Conservation (phyloP, 2,888 invertebrate species). For the Bembecia ichneumoniformis region DNA sequence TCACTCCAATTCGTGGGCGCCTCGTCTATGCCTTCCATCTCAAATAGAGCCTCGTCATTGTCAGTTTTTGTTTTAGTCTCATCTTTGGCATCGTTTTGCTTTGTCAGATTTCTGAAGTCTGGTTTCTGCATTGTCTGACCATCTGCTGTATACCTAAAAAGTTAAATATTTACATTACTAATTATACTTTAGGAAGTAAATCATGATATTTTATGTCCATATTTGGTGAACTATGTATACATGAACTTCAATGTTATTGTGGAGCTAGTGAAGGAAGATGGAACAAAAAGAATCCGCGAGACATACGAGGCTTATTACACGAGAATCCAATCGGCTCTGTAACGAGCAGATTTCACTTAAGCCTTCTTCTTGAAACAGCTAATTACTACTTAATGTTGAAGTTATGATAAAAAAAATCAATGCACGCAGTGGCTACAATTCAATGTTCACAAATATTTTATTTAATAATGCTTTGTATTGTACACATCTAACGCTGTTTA, state of each 20-base stretch:
- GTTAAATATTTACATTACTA: neutral
- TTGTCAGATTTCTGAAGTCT: slow-evolving; percentile 66
- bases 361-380: too few species aligned
- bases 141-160: slow-evolving; percentile 72
- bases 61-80: slow-evolving; percentile 24
- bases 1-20: slow-evolving; percentile 63
- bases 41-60: slow-evolving; percentile 74
- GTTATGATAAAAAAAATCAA: too few species aligned
- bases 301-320: too few species aligned
- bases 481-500: neutral
- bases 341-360: too few species aligned
- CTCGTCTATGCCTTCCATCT: slow-evolving; percentile 77
- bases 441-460: too few species aligned
- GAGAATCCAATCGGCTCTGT: too few species aligned
- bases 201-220: slow-evolving; percentile 5
- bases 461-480: too few species aligned
- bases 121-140: slow-evolving; percentile 70
- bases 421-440: too few species aligned
- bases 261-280: too few species aligned
- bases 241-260: too few species aligned
- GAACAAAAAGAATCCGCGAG: too few species aligned
- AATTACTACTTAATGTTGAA: too few species aligned
- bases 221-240: slow-evolving; percentile 6
- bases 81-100: slow-evolving; percentile 46
- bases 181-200: neutral